Conservation (phyloP, 2,797 vertebrate species). For the Liparis tanakae region DNA sequence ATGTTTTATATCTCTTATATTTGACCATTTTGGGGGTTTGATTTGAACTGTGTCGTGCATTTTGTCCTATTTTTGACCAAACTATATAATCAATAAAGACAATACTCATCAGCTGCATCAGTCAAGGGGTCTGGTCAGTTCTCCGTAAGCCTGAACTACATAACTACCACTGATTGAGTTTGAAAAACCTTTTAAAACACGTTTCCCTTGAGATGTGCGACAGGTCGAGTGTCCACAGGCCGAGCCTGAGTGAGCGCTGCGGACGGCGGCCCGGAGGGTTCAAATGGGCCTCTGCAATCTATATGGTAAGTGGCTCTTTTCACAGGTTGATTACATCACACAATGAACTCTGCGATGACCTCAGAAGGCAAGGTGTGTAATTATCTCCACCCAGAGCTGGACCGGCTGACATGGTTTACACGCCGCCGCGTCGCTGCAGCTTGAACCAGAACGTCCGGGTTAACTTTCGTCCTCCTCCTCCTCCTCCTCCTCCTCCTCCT, state of each 20-base stretch:
- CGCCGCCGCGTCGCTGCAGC: neutral
- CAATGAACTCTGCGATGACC: slow-evolving; percentile 31
- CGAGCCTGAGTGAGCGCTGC: neutral
- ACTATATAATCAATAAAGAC: neutral
- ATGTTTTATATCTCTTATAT: neutral
- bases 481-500: neutral
- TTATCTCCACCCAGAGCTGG: slow-evolving; percentile 28
- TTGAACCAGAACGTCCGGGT: neutral
- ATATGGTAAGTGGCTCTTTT: slow-evolving; percentile 48
- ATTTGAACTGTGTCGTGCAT: neutral
- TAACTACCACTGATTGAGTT: neutral
- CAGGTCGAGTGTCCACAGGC: neutral
- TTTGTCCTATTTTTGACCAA: neutral
- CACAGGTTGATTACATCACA: slow-evolving; percentile 38
- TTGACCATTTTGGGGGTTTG: neutral
- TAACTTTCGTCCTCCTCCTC: slow-evolving; percentile 1
- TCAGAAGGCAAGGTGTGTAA: slow-evolving; percentile 13
- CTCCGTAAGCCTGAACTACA: neutral
- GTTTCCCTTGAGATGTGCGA: neutral
- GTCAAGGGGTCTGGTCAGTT: neutral
- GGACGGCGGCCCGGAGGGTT: slow-evolving; percentile 21
- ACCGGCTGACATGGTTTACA: slow-evolving; percentile 26
- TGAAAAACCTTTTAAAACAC: slow-evolving; percentile 2
- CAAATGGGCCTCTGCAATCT: slow-evolving; percentile 35
- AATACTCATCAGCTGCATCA: neutral